Evolutionary conservation across 2,888 invertebrate species (phyloP).

Genomic region (Mechanitis mazaeus): DNA sequence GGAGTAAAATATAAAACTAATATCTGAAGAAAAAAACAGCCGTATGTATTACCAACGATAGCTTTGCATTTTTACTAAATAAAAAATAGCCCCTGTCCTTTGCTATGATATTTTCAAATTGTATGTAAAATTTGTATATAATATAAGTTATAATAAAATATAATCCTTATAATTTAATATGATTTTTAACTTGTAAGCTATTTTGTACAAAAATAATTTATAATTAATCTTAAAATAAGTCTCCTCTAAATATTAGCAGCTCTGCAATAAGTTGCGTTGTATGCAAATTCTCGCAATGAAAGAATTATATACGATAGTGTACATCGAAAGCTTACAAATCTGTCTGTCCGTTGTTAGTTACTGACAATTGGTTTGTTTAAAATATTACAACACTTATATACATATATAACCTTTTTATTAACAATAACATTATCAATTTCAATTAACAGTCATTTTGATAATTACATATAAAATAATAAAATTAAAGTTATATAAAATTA

Average conservation of each 20-base stretch:
- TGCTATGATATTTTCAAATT: too few species aligned
- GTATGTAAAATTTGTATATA: too few species aligned
- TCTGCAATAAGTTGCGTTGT: conserved; percentile 42
- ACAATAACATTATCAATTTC: too few species aligned
- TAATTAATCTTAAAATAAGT: conserved; percentile 10
- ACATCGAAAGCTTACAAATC: conserved; percentile 53
- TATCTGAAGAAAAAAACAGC: too few species aligned
- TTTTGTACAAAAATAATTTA: not conserved
- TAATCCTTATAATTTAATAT: too few species aligned
- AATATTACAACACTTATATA: conserved; percentile 27
- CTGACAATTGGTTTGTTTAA: conserved; percentile 40
- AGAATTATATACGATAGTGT: conserved; percentile 49
- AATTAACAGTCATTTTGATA: too few species aligned
- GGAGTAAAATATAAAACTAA: too few species aligned
- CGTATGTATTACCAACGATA: not conserved
- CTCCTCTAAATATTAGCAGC: conserved; percentile 26
- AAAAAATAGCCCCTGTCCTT: too few species aligned
- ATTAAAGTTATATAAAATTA: too few species aligned
- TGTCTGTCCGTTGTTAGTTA: conserved; percentile 48
- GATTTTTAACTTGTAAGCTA: not conserved
- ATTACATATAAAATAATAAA: too few species aligned
- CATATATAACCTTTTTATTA: not conserved
- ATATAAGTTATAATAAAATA: too few species aligned
- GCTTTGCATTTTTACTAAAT: not conserved
- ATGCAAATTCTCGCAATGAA: conserved; percentile 56